A percentile compares a stretch with the other conserved stretches of the same genome.
Evolutionary conservation across 2,797 vertebrate genomes (phyloP).

Genomic region (Alauda arvensis): DNA sequence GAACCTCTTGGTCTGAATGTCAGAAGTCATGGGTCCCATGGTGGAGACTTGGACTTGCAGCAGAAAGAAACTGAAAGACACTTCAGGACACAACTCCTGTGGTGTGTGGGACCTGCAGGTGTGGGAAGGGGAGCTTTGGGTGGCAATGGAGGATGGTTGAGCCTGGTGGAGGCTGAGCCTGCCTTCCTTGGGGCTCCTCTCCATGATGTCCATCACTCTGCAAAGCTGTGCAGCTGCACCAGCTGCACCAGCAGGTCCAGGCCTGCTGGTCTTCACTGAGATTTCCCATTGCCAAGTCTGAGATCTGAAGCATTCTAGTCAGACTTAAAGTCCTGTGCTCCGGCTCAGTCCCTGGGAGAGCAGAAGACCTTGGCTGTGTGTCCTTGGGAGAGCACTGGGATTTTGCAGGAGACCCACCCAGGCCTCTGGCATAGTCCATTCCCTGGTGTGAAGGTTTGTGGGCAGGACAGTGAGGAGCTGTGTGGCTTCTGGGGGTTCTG

Average conservation of each 20-base stretch:
- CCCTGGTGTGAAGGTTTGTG: neutral
- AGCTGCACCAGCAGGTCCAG: neutral
- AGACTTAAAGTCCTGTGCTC: neutral
- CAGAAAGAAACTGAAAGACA: neutral
- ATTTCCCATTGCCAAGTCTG: neutral
- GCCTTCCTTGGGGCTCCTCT: neutral
- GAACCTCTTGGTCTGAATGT: neutral
- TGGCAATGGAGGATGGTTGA: neutral
- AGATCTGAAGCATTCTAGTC: neutral
- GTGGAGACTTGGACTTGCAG: neutral
- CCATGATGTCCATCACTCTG: neutral
- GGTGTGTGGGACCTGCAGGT: neutral
- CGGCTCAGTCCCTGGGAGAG: neutral
- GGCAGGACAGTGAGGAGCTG: neutral
- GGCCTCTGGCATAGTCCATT: neutral
- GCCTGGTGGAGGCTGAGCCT: neutral
- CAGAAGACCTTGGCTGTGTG: neutral
- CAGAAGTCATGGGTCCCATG: rapidly evolving
- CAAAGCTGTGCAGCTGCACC: neutral
- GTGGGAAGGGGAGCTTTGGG: neutral
- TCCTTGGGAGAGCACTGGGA: neutral
- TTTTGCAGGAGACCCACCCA: neutral
- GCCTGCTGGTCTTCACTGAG: neutral
- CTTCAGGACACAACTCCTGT: neutral
- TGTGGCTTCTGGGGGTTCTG: neutral